These are phyloP conservation scores for Brenthis daphne DNA, from an alignment of 2,888 invertebrate species.

Conservation along the genomic window DNA sequence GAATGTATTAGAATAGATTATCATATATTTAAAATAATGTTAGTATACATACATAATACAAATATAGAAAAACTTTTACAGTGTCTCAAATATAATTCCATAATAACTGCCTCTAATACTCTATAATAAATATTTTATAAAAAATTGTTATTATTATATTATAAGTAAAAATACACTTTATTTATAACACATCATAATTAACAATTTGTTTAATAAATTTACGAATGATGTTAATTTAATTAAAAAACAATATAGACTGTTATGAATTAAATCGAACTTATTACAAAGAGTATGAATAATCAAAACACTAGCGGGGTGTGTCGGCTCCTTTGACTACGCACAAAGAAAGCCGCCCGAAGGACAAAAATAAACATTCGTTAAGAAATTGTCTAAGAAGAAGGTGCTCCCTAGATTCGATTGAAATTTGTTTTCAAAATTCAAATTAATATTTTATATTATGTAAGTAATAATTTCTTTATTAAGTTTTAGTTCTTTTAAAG, in stretches of 20 bases:
- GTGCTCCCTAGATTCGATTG: not conserved
- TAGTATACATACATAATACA: no score
- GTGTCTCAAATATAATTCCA: no score
- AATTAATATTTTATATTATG: constrained; percentile 7
- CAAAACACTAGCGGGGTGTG: constrained; percentile 8
- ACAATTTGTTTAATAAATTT: not conserved
- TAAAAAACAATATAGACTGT: not conserved
- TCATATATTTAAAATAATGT: no score
- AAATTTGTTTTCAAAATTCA: not conserved
- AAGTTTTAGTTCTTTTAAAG: no score
- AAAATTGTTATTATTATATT: no score
- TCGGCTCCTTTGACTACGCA: constrained; percentile 36
- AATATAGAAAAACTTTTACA: no score
- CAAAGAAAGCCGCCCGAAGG: constrained; percentile 19
- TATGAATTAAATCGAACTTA: constrained; percentile 23
- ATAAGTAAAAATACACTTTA: no score
- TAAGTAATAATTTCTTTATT: constrained; percentile 15
- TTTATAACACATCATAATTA: no score
- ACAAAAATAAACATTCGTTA: constrained; percentile 18
- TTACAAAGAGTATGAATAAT: not conserved
- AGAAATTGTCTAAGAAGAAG: constrained; percentile 8
- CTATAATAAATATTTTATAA: no score
- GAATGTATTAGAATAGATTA: no score
- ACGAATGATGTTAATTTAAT: not conserved
- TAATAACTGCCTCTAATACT: no score